phyloP scores from a whole-genome alignment of 2,113 vertebrate genomes.

The Vombatus ursinus region DNA sequence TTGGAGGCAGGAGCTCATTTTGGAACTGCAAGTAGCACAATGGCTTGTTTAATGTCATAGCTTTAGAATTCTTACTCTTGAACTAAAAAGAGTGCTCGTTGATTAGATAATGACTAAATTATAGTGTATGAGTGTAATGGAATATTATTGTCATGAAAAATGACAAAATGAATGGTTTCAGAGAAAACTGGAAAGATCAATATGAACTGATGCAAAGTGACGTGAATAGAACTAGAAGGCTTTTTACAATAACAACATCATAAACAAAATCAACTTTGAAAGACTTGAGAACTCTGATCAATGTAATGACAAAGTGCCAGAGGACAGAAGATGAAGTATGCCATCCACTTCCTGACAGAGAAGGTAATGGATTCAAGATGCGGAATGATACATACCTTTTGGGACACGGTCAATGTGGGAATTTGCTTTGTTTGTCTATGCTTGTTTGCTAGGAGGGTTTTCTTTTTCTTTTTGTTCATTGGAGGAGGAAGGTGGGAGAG shows the following conservation, averaged over 20 bases:
- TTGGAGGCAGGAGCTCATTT: not conserved
- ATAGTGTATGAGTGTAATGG: not conserved
- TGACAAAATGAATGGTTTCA: not conserved
- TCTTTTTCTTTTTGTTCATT: not conserved
- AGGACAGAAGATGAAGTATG: not conserved
- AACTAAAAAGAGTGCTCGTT: not conserved
- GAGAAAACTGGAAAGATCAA: not conserved
- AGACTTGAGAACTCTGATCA: not conserved
- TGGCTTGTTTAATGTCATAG: not conserved
- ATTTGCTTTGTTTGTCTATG: not conserved
- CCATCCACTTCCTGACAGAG: not conserved
- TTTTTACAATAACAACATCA: not conserved
- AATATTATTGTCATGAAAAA: not conserved
- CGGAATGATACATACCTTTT: not conserved
- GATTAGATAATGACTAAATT: not conserved
- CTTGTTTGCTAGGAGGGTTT: not conserved
- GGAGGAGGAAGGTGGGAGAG: not conserved
- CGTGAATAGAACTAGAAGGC: not conserved
- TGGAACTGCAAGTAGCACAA: not conserved
- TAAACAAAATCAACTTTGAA: not conserved
- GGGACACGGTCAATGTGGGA: not conserved
- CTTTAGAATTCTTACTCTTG: slow-evolving; percentile 8
- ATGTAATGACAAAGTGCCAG: not conserved
- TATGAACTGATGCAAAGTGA: not conserved
- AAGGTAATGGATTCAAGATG: not conserved